Base-by-base conservation (phyloP, 1,140 invertebrate genomes). In the Reticulitermes speratus region DNA sequence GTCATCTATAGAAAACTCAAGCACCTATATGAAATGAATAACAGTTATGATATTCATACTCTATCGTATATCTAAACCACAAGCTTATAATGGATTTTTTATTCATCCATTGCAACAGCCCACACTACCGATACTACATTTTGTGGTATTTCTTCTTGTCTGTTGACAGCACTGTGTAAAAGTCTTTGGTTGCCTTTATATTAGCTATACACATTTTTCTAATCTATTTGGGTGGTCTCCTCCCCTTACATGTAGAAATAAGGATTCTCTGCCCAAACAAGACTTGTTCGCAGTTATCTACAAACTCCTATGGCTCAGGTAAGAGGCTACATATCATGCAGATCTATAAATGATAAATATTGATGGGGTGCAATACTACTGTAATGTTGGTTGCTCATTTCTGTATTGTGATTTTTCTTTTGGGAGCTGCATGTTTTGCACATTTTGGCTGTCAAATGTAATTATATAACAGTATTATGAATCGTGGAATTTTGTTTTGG, bases 261-360 rank as follows among this genome's bases (percentile, higher is more conserved):
- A 93, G 94, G 93, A 93, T 94, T 92, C 91, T 94, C 90, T 94
- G 93, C 93, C 93, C 94, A 91, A 94, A 93, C 91, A 94, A 94
- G 93, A 94, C 93, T 89, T 94, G 93, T 91, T 94, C 93, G 89
- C 94, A 94, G 92, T 92, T 94, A 87, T 94, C 94, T 89, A 94
- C 93, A 90, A 95, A 94, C 91, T 95, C 94, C 88, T 93, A 93
- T 90, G 93, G 93, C 90, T 94, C 94, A 94, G 94, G 94, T 95
- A 94, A 93, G 92, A 84, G 87, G 55, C 65, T 55, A 55, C 52
- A 12, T 55, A 55, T 55, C 19, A 16, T 16, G 2, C 19, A 55
- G 14, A 21, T 55, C 52, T 55, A 55, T 55, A 12, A 55, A 6
- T 55, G 52, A 55, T 21, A 55, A 55, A 55, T 55, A 55, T 55